Evolutionary conservation across 2,113 vertebrate species (phyloP).

Genomic region (Amblyopsis rosae): DNA sequence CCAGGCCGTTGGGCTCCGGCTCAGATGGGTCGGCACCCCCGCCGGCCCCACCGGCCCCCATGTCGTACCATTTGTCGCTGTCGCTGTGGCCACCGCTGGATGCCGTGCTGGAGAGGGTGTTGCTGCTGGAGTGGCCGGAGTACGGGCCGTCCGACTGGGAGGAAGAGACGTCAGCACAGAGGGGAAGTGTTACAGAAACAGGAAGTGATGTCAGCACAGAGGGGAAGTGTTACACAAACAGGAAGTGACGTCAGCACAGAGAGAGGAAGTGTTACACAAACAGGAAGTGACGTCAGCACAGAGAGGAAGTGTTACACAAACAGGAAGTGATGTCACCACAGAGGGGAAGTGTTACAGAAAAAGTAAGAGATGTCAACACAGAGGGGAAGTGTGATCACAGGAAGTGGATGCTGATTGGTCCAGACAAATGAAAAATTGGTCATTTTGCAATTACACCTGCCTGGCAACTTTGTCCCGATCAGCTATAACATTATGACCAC

Average conservation of each 20-base stretch:
- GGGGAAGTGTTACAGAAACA: neutral
- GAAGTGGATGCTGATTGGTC: no score
- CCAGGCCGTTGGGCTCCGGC: conserved; percentile 88
- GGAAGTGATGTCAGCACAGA: neutral
- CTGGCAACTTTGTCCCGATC: no score
- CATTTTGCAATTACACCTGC: no score
- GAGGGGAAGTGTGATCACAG: neutral
- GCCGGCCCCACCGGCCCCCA: conserved; percentile 77
- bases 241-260: neutral
- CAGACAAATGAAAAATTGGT: no score
- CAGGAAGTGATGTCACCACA: neutral
- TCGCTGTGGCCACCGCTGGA: conserved; percentile 93
- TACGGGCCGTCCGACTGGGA: conserved; percentile 90
- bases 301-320: neutral
- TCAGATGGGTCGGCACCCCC: conserved; percentile 82
- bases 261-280: neutral
- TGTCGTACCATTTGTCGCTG: conserved; percentile 93
- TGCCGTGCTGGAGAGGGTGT: conserved; percentile 95
- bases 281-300: neutral
- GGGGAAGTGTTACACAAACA: neutral
- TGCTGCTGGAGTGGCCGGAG: conserved; percentile 97
- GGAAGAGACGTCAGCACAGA: neutral
- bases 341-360: neutral
- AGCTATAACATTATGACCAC: no score
- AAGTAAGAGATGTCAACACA: neutral